Percentiles rank a stretch among this genome's conserved stretches.
These are phyloP conservation scores for Tachuris rubrigastra DNA, from an alignment of 2,113 vertebrate genomes.

Conservation along the genomic window DNA sequence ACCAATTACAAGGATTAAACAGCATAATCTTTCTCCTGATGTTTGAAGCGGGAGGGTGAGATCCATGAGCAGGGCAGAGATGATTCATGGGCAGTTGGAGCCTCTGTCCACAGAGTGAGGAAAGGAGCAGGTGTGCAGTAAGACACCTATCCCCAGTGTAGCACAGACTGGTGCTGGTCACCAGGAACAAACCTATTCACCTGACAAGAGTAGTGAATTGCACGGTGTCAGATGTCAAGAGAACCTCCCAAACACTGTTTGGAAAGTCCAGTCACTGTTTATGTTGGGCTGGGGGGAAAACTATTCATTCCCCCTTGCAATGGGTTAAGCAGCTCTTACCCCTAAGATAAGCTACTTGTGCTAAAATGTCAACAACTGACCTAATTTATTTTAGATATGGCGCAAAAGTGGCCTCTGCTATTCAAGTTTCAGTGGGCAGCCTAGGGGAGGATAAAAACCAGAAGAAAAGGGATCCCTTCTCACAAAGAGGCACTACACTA, in stretches of 20 bases:
- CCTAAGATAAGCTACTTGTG: constrained; percentile 59
- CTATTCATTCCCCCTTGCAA: background rate
- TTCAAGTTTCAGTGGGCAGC: background rate
- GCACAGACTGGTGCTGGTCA: rapidly evolving
- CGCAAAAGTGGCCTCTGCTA: background rate
- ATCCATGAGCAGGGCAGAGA: rapidly evolving
- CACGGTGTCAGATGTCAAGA: constrained; percentile 49
- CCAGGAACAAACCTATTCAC: background rate
- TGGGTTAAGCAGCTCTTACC: constrained; percentile 52
- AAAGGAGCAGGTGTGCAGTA: background rate
- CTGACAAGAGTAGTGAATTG: constrained; percentile 26
- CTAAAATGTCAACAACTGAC: constrained; percentile 41
- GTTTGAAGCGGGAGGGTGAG: background rate
- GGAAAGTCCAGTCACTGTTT: constrained; percentile 30
- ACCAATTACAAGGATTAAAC: background rate
- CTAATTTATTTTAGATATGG: constrained; percentile 27
- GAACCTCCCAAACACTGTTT: constrained; percentile 35
- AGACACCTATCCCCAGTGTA: background rate
- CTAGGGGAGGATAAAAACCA: background rate
- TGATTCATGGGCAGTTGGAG: background rate
- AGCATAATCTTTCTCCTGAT: background rate
- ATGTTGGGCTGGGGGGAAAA: background rate
- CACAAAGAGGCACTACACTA: background rate
- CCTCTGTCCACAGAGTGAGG: background rate
- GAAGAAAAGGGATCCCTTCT: background rate